phyloP scores from a whole-genome alignment of 2,888 invertebrate genomes.

The Alloscopus bannaensis region DNA sequence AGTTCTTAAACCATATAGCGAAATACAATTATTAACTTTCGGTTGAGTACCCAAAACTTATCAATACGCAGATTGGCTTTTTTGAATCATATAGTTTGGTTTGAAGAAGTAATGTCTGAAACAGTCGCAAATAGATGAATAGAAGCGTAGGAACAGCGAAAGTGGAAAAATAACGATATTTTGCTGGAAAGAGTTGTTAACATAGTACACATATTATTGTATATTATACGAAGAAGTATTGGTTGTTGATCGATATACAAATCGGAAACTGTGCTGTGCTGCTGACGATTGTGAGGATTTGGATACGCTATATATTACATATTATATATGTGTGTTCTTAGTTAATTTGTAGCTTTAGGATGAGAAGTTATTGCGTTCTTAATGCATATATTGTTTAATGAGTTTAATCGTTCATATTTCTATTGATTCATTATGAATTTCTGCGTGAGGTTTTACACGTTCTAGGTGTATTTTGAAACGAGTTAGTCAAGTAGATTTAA shows the following conservation, averaged over 20 bases:
- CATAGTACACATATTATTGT: neutral
- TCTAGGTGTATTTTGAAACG: too few relatives aligned
- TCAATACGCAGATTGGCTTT: constrained; percentile 4
- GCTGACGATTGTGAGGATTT: neutral
- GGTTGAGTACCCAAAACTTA: too few relatives aligned
- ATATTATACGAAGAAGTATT: neutral
- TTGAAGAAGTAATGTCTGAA: neutral
- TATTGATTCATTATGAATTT: too few relatives aligned
- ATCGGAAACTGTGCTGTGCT: constrained; percentile 22
- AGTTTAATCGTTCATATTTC: neutral
- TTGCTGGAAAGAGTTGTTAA: neutral
- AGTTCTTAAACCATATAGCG: too few relatives aligned
- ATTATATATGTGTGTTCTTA: too few relatives aligned
- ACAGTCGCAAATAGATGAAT: neutral
- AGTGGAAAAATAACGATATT: neutral
- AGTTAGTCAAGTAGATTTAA: neutral
- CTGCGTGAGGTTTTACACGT: too few relatives aligned
- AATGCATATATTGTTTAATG: neutral
- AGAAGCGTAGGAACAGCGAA: neutral
- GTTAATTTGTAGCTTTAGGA: too few relatives aligned
- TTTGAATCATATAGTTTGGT: neutral
- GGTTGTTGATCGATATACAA: constrained; percentile 8
- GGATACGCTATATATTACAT: too few relatives aligned
- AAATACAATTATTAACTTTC: too few relatives aligned
- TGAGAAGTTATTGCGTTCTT: too few relatives aligned